Base-by-base conservation (phyloP, 2,797 vertebrate species). In the Geotrypetes seraphini region DNA sequence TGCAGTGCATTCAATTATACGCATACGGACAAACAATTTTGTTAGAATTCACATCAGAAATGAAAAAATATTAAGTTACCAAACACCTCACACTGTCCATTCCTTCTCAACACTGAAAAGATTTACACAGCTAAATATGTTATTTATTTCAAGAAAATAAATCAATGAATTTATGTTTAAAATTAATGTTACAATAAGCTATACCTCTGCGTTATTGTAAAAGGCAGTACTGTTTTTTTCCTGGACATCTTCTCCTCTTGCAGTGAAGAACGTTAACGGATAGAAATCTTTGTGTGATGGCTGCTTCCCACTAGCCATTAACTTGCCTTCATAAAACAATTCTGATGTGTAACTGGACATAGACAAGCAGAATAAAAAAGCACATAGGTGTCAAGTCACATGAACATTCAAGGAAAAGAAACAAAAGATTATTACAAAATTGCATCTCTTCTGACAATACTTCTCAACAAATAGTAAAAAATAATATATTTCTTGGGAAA, bases 181-280 rank as follows among this genome's bases (percentile, higher is more conserved):
- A n/a, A n/a, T n/a, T n/a, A n/a, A 32, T 31, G 35, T 3, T 31
- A 33, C n/a, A 27, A 33, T 10, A 46, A 63, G 41, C 11, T n/a
- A 34, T 78, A 97, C 96, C 92, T 99, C 96, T 35, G 96, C 95
- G 16, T 98, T 97, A 73, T 99, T 99, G 81, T 97, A 99, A 75
- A 97, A 99, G 36, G 96, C 93, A 24, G 93, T 97, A 78, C 96
- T 99, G 7, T 99, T 99, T 73, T 99, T 99, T 63, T 99, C 96
- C 66, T 99, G 96, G 6, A 97, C 93, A 42, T 98, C 96, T 75
- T 98, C 93, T 45, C 96, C 96, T 47, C 95, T 85, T 31, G 96
- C 96, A 35, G 96, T 98, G 75, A 98, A 99, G 78, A 99, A 99
- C 33, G 93, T 97, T 40, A 99, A 75, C 12, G 96, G 95, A 58